phyloP scores from a whole-genome alignment of 2,113 vertebrate genomes.

The Psilopogon haemacephalus region DNA sequence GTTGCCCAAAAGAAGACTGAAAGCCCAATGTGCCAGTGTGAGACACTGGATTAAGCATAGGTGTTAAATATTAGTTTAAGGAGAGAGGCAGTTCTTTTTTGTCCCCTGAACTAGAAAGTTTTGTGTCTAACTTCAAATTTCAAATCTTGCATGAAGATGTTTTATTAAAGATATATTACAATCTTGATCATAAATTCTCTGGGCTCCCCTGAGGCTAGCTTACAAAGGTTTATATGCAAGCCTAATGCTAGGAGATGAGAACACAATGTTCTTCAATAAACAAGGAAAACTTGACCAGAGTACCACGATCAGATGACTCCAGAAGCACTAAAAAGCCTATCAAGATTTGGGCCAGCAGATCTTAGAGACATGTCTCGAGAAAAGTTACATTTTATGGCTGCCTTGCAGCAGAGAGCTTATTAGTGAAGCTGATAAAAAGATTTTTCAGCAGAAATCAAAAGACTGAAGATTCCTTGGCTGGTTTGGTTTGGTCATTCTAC shows the following conservation, averaged over 20 bases:
- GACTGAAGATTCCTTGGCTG: not conserved
- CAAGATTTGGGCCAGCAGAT: not conserved
- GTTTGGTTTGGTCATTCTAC: not conserved
- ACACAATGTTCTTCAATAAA: fast-evolving
- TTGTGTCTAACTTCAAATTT: not conserved
- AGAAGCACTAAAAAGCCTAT: not conserved
- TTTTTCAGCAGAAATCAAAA: not conserved
- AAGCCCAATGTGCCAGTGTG: not conserved
- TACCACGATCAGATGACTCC: not conserved
- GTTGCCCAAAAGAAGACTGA: not conserved
- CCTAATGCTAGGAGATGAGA: not conserved
- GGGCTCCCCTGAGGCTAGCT: not conserved
- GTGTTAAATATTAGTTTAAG: not conserved
- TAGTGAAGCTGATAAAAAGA: not conserved
- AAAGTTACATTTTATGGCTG: not conserved
- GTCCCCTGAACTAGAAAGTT: not conserved
- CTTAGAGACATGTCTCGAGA: not conserved
- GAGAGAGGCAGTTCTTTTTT: not conserved
- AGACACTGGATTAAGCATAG: not conserved
- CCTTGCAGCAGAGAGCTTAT: not conserved
- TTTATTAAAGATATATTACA: not conserved
- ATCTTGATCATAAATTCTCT: not conserved
- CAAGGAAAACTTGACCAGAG: not conserved
- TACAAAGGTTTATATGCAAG: not conserved
- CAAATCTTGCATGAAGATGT: not conserved